phyloP scores from a whole-genome alignment of 2,888 invertebrate genomes.

The Eurytoma californica region DNA sequence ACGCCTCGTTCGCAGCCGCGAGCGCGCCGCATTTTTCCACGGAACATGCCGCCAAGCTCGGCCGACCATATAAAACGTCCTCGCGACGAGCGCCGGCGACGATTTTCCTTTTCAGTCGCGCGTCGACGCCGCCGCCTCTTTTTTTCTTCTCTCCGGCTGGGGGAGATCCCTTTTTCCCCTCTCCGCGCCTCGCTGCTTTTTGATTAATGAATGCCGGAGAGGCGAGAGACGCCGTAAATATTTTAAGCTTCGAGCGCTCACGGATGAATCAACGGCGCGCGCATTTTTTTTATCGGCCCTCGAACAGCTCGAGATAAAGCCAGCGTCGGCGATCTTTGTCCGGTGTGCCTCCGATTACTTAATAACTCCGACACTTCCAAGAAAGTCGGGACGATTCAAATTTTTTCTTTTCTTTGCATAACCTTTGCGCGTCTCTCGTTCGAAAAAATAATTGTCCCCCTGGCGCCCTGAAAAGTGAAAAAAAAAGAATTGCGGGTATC shows the following conservation, averaged over 20 bases:
- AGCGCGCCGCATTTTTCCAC: constrained; percentile 37
- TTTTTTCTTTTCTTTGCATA: too few relatives aligned
- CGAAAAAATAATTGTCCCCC: too few relatives aligned
- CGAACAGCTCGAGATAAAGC: too few relatives aligned
- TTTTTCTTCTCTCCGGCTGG: not conserved
- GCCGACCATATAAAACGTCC: constrained; percentile 21
- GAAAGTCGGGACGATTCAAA: not conserved
- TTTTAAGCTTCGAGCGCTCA: too few relatives aligned
- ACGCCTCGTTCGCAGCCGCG: constrained; percentile 44
- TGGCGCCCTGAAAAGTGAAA: not conserved
- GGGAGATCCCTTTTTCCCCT: not conserved
- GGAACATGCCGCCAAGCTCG: constrained; percentile 1
- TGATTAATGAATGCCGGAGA: not conserved
- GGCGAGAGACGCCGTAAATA: too few relatives aligned
- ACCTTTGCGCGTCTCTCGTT: too few relatives aligned
- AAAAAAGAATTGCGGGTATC: not conserved
- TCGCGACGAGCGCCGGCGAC: not conserved
- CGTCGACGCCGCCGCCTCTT: not conserved
- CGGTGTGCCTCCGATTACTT: constrained; percentile 22
- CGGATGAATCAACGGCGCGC: too few relatives aligned
- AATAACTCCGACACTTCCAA: not conserved
- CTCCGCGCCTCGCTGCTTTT: not conserved
- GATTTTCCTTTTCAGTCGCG: constrained; percentile 20
- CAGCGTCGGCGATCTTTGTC: too few relatives aligned
- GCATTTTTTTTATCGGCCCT: not conserved